A percentile compares a stretch with the other conserved stretches of the same genome.
These are phyloP conservation scores for Temnopleurus reevesii DNA, from an alignment of 53 echinoderm and acorn worm genomes.

Conservation along the genomic window DNA sequence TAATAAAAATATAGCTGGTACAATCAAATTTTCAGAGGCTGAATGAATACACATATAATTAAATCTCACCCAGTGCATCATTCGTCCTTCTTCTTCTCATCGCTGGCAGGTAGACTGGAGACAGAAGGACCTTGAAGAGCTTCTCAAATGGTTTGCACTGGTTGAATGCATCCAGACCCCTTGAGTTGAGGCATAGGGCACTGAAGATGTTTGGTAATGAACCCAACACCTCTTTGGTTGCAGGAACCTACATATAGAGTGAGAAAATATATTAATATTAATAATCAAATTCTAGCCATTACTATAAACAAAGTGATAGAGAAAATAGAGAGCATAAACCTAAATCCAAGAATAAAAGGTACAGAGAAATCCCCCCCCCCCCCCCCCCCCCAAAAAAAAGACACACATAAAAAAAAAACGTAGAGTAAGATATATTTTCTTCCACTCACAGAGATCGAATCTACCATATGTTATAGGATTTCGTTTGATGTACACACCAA, in stretches of 20 bases:
- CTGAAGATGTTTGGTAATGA: conserved; percentile 99
- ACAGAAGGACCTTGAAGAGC: conserved; percentile 96
- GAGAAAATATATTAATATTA: neutral
- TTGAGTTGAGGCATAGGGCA: conserved; percentile 90
- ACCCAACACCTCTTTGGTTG: conserved; percentile 96
- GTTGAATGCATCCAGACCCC: conserved; percentile 94
- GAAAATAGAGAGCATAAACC: neutral
- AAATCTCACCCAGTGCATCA: conserved; percentile 44
- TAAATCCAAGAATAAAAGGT: no score
- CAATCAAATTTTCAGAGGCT: no score
- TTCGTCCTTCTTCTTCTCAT: conserved; percentile 87
- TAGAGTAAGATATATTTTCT: no score
- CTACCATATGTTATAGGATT: no score
- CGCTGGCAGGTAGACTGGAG: conserved; percentile 95
- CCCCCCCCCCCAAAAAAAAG: no score
- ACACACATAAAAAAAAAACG: no score
- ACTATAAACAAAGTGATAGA: no score
- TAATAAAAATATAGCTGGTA: no score
- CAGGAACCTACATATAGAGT: conserved; percentile 78
- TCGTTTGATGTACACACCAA: no score
- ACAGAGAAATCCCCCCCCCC: no score
- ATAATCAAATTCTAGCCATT: neutral
- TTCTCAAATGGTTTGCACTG: conserved; percentile 98
- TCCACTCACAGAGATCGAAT: no score
- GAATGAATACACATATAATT: no score